phyloP scores from a whole-genome alignment of 1,140 invertebrate genomes.

The Drosophila sp. region DNA sequence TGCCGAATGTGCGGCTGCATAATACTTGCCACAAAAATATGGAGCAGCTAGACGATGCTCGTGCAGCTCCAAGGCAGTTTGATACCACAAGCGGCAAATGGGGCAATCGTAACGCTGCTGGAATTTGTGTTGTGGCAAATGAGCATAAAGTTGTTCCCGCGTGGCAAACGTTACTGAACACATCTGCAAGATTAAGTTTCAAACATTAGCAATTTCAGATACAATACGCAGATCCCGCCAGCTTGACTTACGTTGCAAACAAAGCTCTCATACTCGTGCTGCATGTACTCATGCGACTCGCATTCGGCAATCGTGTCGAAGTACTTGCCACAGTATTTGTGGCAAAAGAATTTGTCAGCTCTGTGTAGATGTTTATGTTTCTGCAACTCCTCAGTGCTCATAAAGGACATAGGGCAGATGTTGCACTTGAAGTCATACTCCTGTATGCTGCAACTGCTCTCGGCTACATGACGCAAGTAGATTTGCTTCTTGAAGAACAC shows the following conservation, averaged over 20 bases:
- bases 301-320: slow-evolving; percentile 73
- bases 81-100: slow-evolving; percentile 78
- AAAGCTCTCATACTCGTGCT: slow-evolving; percentile 80
- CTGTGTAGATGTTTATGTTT: slow-evolving; percentile 72
- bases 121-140: slow-evolving; percentile 75
- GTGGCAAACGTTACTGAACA: slow-evolving; percentile 69
- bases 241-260: slow-evolving; percentile 71
- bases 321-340: slow-evolving; percentile 81
- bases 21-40: slow-evolving; percentile 80
- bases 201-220: background rate
- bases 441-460: slow-evolving; percentile 72
- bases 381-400: slow-evolving; percentile 68
- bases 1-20: slow-evolving; percentile 48
- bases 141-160: slow-evolving; percentile 69
- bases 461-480: slow-evolving; percentile 72
- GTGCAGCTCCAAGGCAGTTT: slow-evolving; percentile 70
- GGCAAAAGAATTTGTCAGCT: slow-evolving; percentile 74
- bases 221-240: background rate
- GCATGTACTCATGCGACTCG: slow-evolving; percentile 78
- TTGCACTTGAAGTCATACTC: slow-evolving; percentile 81
- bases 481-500: slow-evolving; percentile 79
- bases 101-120: slow-evolving; percentile 78
- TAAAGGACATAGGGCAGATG: slow-evolving; percentile 81
- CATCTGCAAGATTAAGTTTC: slow-evolving; percentile 54
- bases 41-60: slow-evolving; percentile 75